Conservation (phyloP, 2,797 vertebrate species). For the Nannoperca obscura region DNA sequence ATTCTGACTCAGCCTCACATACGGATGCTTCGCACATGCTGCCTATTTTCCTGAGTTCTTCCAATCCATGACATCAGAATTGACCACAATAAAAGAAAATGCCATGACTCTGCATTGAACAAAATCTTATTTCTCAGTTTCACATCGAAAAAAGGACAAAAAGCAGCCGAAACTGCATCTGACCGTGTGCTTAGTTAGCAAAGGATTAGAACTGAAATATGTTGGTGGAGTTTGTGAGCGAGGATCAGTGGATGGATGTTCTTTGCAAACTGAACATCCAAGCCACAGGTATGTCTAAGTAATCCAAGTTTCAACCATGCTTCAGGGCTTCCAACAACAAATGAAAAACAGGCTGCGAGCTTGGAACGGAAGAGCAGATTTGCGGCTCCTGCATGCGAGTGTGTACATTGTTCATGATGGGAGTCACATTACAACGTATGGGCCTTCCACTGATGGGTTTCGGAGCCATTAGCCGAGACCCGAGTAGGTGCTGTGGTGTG, state of each 20-base stretch:
- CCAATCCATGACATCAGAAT: constrained; percentile 40
- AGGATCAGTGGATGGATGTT: constrained; percentile 65
- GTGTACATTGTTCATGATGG: constrained; percentile 55
- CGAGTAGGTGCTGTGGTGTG: constrained; percentile 56
- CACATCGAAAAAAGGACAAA: constrained; percentile 21
- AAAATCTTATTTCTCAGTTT: constrained; percentile 20
- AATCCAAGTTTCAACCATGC: constrained; percentile 72
- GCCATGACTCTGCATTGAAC: constrained; percentile 24
- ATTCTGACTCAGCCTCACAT: constrained; percentile 37
- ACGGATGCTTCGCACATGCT: constrained; percentile 33
- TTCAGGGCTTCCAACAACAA: constrained; percentile 71
- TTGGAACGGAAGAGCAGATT: constrained; percentile 72
- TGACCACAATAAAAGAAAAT: constrained; percentile 58
- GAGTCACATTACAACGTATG: constrained; percentile 61
- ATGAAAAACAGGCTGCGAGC: constrained; percentile 77
- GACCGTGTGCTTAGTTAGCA: constrained; percentile 45
- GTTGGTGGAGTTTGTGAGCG: constrained; percentile 28
- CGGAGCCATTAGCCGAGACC: constrained; percentile 52
- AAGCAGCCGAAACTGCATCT: constrained; percentile 31
- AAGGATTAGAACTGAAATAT: constrained; percentile 29
- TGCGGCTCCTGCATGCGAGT: constrained; percentile 61
- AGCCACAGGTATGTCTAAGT: constrained; percentile 81
- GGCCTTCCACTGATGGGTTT: neutral
- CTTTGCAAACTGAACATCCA: constrained; percentile 68
- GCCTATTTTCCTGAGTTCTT: constrained; percentile 66